Evolutionary conservation across 2,888 invertebrate species (phyloP).

Genomic region (Tromatobia lineatoria): DNA sequence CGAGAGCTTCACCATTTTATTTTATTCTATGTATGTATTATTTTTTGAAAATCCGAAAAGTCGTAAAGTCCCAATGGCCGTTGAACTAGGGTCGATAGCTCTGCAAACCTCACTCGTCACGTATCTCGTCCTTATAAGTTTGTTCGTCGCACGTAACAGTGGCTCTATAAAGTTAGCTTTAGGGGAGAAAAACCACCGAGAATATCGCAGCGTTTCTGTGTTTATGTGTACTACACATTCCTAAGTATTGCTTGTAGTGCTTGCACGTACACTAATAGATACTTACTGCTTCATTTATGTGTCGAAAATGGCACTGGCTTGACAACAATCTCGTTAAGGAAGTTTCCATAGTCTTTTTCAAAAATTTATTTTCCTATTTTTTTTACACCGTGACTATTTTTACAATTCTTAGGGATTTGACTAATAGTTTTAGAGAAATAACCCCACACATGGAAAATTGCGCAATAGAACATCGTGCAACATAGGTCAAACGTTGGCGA

Average conservation of each 20-base stretch:
- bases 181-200: background rate
- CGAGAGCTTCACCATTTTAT: slow-evolving; percentile 12
- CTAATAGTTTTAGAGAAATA: no score
- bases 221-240: background rate
- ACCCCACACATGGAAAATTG: no score
- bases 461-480: no score
- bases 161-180: slow-evolving; percentile 36
- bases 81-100: background rate
- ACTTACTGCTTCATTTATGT: background rate
- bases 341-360: background rate
- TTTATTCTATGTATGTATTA: slow-evolving; percentile 33
- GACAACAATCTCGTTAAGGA: background rate
- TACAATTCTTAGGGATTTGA: no score
- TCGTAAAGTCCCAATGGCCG: slow-evolving; percentile 45
- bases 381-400: no score
- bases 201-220: slow-evolving; percentile 10
- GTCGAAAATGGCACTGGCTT: background rate
- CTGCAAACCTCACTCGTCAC: background rate
- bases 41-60: slow-evolving; percentile 42
- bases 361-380: background rate
- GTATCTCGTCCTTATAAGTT: slow-evolving; percentile 13
- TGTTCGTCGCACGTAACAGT: slow-evolving; percentile 46
- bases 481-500: no score
- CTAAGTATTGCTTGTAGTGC: background rate
- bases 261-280: slow-evolving; percentile 14